Percentiles rank a stretch among this genome's conserved stretches.
Evolutionary conservation across 2,113 vertebrate species (phyloP).

Genomic region (Pseudolaguvia tuberculata): DNA sequence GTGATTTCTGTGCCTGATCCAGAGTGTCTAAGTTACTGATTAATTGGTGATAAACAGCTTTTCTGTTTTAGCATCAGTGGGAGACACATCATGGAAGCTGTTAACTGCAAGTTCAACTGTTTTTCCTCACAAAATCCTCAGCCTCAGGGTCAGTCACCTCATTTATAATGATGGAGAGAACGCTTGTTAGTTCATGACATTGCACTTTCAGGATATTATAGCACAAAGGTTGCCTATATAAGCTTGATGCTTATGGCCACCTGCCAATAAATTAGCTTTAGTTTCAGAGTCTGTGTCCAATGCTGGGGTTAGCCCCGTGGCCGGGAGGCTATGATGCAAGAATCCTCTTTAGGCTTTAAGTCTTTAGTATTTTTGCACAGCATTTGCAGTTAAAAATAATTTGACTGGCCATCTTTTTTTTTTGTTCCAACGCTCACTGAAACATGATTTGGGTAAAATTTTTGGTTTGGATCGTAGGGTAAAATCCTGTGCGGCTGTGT

Average conservation of each 20-base stretch:
- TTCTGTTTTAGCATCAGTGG: not conserved
- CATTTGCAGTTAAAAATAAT: too few species aligned
- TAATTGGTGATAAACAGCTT: constrained; percentile 15
- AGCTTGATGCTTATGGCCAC: not conserved
- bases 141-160: constrained; percentile 14
- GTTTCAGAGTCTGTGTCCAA: not conserved
- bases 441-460: too few species aligned
- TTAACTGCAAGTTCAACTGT: constrained; percentile 20
- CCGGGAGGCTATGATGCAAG: too few species aligned
- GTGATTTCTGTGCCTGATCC: not conserved
- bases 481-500: too few species aligned
- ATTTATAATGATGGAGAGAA: not conserved
- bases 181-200: not conserved
- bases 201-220: not conserved
- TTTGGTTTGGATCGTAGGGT: too few species aligned
- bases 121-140: constrained; percentile 14
- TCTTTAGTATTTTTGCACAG: too few species aligned
- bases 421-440: too few species aligned
- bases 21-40: constrained; percentile 12
- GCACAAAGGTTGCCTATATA: not conserved
- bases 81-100: constrained; percentile 28
- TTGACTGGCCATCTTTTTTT: too few species aligned
- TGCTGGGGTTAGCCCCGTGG: not conserved
- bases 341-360: too few species aligned
- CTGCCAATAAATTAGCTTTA: constrained; percentile 11